These are phyloP conservation scores for Sorex maritimensis DNA, from an alignment of 2,797 vertebrate genomes.

Conservation along the genomic window DNA sequence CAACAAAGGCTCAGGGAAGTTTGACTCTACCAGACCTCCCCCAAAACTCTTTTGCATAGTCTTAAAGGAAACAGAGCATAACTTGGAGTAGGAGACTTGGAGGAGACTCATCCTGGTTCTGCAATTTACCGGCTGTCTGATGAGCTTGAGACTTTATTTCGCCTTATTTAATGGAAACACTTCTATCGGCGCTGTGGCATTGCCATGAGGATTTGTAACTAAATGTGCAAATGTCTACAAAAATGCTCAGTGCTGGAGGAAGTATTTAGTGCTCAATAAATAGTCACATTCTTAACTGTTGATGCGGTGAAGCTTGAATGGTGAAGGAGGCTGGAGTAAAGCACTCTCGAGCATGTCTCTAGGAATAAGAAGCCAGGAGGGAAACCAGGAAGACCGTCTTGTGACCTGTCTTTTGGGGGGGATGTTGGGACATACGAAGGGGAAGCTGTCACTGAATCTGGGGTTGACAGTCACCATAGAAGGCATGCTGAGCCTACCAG, in stretches of 20 bases:
- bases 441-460: neutral
- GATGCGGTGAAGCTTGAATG: neutral
- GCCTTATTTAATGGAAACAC: neutral
- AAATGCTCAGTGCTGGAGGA: neutral
- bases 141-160: neutral
- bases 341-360: constrained; percentile 11
- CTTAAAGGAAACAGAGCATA: neutral
- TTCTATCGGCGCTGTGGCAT: neutral
- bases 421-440: neutral
- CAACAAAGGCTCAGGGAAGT: accelerated
- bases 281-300: neutral
- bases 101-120: neutral
- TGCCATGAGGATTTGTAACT: neutral
- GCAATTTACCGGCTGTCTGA: neutral
- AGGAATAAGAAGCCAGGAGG: constrained; percentile 3
- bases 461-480: neutral
- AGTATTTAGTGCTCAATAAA: neutral
- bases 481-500: neutral
- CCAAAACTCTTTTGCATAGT: neutral
- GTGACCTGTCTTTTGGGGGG: neutral
- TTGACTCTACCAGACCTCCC: neutral
- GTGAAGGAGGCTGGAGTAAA: neutral
- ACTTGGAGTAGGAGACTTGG: neutral
- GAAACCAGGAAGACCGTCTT: neutral
- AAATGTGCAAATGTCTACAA: neutral